Percentiles rank a stretch among this genome's conserved stretches.
These are phyloP conservation scores for Macrosteles quadrilineatus DNA, from an alignment of 1,140 invertebrate species.

Conservation along the genomic window DNA sequence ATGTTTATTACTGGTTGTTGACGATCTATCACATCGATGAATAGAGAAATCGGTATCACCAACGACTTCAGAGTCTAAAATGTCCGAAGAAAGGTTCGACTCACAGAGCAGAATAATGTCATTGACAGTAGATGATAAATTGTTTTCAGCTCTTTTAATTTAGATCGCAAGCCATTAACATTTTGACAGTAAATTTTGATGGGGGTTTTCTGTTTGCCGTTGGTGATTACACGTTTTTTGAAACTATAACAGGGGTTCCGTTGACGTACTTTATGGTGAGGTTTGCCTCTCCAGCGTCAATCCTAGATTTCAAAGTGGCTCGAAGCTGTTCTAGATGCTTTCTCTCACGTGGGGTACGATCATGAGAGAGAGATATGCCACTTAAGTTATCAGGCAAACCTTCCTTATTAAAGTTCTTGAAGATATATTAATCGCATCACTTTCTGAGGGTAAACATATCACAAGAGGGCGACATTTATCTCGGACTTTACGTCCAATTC, in stretches of 20 bases:
- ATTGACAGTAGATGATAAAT: neutral
- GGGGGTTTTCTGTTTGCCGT: neutral
- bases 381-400: neutral
- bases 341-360: neutral
- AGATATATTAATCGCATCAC: neutral
- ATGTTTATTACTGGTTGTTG: neutral
- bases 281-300: neutral
- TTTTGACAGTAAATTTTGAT: no score
- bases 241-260: no score
- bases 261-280: neutral
- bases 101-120: neutral
- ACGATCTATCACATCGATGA: neutral
- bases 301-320: neutral
- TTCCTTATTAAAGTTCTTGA: neutral
- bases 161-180: no score
- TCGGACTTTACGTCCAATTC: neutral
- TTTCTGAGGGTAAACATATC: neutral
- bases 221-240: neutral
- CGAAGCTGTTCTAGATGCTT: neutral
- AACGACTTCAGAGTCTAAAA: neutral
- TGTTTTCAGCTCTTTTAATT: no score
- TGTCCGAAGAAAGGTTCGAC: no score
- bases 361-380: neutral
- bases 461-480: neutral
- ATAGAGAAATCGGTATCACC: neutral